Evolutionary conservation across 2,797 vertebrate genomes (phyloP).

Genomic region (Periophthalmus magnuspinnatus): DNA sequence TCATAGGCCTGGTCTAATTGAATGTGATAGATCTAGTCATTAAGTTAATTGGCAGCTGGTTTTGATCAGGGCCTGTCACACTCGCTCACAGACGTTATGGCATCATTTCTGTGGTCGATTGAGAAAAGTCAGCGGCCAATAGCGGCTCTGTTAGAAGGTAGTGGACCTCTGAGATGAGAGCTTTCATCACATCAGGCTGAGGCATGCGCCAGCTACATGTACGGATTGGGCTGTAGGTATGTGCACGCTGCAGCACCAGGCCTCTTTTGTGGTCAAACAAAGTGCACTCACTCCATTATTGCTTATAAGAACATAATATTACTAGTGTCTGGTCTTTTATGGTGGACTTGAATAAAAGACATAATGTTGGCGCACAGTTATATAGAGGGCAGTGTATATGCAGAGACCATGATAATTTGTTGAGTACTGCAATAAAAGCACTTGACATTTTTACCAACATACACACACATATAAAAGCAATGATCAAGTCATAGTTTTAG

Average conservation of each 20-base stretch:
- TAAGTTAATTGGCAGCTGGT: slow-evolving; percentile 77
- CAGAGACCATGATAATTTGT: background rate
- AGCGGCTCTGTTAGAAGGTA: slow-evolving; percentile 25
- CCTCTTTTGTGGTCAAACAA: slow-evolving; percentile 6
- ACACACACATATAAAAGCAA: background rate
- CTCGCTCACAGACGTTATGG: slow-evolving; percentile 60
- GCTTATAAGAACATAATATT: background rate
- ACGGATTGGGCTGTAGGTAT: background rate
- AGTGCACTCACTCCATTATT: slow-evolving; percentile 2
- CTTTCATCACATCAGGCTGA: slow-evolving; percentile 47
- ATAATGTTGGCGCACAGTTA: background rate
- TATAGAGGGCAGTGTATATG: background rate
- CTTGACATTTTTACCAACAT: background rate
- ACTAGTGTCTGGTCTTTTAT: background rate
- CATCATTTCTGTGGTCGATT: slow-evolving; percentile 57
- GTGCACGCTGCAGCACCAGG: background rate
- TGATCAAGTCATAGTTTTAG: background rate
- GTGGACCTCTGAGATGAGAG: slow-evolving; percentile 26
- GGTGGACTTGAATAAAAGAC: background rate
- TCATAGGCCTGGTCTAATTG: slow-evolving; percentile 63
- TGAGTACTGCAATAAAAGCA: background rate
- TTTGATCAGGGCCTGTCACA: slow-evolving; percentile 63
- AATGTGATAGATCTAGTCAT: slow-evolving; percentile 73
- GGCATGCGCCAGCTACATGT: slow-evolving; percentile 26
- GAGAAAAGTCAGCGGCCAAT: slow-evolving; percentile 35